These are phyloP conservation scores for Drymonia ruficornis DNA, from an alignment of 2,888 invertebrate genomes.

Conservation along the genomic window DNA sequence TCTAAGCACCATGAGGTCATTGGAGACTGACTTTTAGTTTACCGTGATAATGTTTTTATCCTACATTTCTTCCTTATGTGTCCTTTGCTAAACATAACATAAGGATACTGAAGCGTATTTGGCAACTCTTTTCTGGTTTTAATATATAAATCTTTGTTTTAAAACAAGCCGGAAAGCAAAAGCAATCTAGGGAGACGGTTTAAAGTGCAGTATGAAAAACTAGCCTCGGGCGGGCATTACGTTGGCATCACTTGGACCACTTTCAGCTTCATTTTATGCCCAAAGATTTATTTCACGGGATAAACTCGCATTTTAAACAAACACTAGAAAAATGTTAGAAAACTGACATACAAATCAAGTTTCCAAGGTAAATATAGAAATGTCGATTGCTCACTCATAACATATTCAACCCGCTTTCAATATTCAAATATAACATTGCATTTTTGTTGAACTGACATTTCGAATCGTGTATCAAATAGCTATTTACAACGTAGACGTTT, in stretches of 20 bases:
- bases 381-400: background rate
- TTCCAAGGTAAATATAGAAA: too few species aligned
- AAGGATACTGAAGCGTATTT: too few species aligned
- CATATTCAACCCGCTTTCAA: conserved; percentile 15
- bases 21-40: conserved; percentile 21
- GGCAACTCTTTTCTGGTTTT: too few species aligned
- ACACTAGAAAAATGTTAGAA: too few species aligned
- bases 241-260: conserved; percentile 27
- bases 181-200: conserved; percentile 33
- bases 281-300: background rate
- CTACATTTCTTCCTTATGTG: background rate
- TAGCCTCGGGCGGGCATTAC: conserved; percentile 38
- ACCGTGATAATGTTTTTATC: conserved; percentile 9
- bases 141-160: too few species aligned
- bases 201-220: conserved; percentile 49
- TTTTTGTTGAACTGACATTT: conserved; percentile 9
- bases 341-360: too few species aligned
- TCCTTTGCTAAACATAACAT: background rate
- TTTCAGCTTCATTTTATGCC: conserved; percentile 3
- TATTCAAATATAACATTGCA: conserved; percentile 14
- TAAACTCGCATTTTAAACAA: too few species aligned
- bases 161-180: conserved; percentile 24
- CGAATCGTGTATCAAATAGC: conserved; percentile 13
- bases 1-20: conserved; percentile 40
- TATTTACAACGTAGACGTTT: background rate